Base-by-base conservation (phyloP, 2,888 invertebrate species). In the Caradrina kadenii region DNA sequence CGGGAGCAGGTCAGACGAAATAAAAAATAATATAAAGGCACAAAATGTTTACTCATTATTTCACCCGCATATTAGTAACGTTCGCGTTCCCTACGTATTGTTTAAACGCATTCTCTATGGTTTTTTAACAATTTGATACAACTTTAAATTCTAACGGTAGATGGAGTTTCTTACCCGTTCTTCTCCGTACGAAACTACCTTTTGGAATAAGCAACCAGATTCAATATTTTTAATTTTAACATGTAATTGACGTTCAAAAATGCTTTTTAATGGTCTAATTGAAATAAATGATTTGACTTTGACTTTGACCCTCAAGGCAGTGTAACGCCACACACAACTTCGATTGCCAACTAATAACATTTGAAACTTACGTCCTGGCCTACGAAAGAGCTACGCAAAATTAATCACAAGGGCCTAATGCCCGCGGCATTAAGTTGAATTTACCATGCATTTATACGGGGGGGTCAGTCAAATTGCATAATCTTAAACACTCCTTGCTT, bases 301-400 rank as follows among this genome's bases (percentile, higher is more conserved):
- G n/a, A n/a, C n/a, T n/a, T n/a, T n/a, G n/a, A n/a, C n/a, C n/a
- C 58, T 35, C 52, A 69, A 68, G 22, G 45, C 22, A 35, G n/a
- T 22, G 53, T 54, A 15, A 52, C 35, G 26, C 50, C 55, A 13
- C 26, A 15, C 42, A 50, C 15, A 19, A 48, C 19, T 52, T 10
- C 7, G 13, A 21, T 19, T 54, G 22, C 0, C 19, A 26, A 17
- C 13, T 17, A 45, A n/a, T 19, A n/a, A 11, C 21, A 17, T 5
- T 58, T 4, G 17, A 35, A 68, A 53, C n/a, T 39, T 13, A 6
- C 13, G 22, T 15, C 1, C 5, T n/a, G 11, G 15, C 15, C 21
- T 58, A 58, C 45, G 22, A 63, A 13, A 56, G 11, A 11, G 17
- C 19, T 52, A 68, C 55, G 15, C 31, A 26, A 1, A 67, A 52